phyloP scores from a whole-genome alignment of 2,113 vertebrate species.

The Dolichallabes microphthalmus region DNA sequence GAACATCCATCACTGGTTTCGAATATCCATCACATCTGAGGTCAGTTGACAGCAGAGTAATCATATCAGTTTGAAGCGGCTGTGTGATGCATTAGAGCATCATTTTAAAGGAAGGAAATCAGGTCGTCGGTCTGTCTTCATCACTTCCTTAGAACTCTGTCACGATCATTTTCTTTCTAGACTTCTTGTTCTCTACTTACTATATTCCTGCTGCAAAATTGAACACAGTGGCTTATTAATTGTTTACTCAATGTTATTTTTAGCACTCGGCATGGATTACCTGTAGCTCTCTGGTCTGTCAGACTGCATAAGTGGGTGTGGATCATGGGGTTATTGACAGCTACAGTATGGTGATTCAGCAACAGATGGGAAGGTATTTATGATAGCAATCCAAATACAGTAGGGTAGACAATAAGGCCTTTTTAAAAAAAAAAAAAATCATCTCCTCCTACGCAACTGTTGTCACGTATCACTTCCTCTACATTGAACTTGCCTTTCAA shows the following conservation, averaged over 20 bases:
- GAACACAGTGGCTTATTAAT: neutral
- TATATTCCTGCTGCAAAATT: neutral
- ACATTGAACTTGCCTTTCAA: neutral
- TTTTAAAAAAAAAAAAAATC: neutral
- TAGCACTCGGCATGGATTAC: neutral
- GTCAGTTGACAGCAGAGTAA: slow-evolving; percentile 40
- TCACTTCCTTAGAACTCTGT: slow-evolving; percentile 29
- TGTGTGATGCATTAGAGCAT: neutral
- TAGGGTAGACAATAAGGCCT: slow-evolving; percentile 11
- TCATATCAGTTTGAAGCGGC: neutral
- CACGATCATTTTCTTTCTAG: neutral
- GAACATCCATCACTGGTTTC: neutral
- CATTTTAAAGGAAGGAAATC: slow-evolving; percentile 13
- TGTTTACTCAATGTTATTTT: neutral
- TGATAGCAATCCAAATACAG: slow-evolving; percentile 22
- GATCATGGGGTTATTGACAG: slow-evolving; percentile 64
- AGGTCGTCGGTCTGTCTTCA: neutral
- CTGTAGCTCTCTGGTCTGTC: neutral
- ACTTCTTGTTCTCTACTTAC: neutral
- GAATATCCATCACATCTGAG: neutral
- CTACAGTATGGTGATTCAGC: slow-evolving; percentile 59
- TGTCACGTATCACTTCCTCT: neutral
- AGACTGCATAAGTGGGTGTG: slow-evolving; percentile 38
- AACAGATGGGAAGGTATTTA: slow-evolving; percentile 35
- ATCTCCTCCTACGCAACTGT: neutral